A percentile compares a stretch with the other conserved stretches of the same genome.
These are phyloP conservation scores for Papilio machaon DNA, from an alignment of 1,140 invertebrate species.

Conservation along the genomic window DNA sequence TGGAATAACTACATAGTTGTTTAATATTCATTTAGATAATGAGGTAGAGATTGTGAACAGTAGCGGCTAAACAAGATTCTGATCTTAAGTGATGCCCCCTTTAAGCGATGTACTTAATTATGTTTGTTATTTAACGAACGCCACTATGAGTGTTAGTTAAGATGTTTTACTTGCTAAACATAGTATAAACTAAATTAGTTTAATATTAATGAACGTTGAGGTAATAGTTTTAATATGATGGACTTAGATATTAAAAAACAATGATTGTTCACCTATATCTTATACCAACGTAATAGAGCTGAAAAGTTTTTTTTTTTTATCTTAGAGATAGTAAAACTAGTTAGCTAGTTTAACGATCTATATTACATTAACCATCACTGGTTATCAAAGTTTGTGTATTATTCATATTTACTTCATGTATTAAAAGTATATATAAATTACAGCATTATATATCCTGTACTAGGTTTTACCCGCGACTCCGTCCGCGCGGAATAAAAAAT, in stretches of 20 bases:
- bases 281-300: no score
- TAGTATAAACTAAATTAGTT: not conserved
- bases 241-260: no score
- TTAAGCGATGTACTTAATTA: slow-evolving; percentile 21
- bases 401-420: not conserved
- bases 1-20: not conserved
- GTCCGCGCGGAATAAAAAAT: no score
- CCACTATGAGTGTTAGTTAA: not conserved
- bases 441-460: not conserved
- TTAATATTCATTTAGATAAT: slow-evolving; percentile 25
- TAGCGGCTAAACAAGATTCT: slow-evolving; percentile 10
- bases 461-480: no score
- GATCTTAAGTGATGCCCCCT: not conserved
- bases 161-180: not conserved
- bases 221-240: no score
- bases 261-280: no score
- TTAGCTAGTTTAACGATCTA: not conserved
- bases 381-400: not conserved
- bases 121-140: not conserved
- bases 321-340: no score
- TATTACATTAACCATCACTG: not conserved
- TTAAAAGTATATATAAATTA: not conserved
- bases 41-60: not conserved
- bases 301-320: no score
- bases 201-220: not conserved